These are phyloP conservation scores for Rhyacichthys aspro DNA, from an alignment of 2,797 vertebrate genomes.

Conservation along the genomic window DNA sequence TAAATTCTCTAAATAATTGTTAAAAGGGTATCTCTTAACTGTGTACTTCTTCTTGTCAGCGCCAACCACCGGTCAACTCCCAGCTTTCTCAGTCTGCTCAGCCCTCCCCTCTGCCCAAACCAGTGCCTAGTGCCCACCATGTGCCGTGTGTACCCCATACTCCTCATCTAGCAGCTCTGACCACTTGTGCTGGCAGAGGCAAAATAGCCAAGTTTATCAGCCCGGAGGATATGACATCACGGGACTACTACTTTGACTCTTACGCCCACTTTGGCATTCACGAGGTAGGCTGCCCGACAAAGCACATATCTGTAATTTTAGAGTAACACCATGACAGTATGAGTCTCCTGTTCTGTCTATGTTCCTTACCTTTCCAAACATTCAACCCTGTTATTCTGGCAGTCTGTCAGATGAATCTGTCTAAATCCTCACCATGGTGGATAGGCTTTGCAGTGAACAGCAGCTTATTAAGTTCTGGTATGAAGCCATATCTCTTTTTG, in stretches of 20 bases:
- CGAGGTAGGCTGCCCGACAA: constrained; percentile 82
- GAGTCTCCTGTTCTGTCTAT: constrained; percentile 16
- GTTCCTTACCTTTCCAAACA: constrained; percentile 12
- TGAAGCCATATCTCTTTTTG: constrained; percentile 12
- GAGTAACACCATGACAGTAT: constrained; percentile 25
- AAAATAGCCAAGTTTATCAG: constrained; percentile 93
- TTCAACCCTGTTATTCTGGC: constrained; percentile 18
- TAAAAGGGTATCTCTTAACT: no score
- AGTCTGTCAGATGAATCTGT: constrained; percentile 14
- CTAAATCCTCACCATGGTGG: constrained; percentile 6
- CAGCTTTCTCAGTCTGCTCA: constrained; percentile 85
- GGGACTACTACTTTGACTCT: constrained; percentile 98
- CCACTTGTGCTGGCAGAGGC: constrained; percentile 88
- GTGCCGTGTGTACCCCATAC: constrained; percentile 75
- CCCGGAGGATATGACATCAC: constrained; percentile 98
- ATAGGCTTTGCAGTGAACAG: constrained; percentile 8
- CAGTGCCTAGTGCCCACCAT: constrained; percentile 85
- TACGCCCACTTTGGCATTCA: constrained; percentile 99
- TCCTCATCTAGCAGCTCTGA: constrained; percentile 82
- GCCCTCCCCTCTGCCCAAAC: constrained; percentile 84
- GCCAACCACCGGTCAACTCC: constrained; percentile 73
- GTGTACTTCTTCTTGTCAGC: constrained; percentile 28
- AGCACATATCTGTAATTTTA: neutral
- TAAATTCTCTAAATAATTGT: no score
- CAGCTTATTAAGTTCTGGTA: constrained; percentile 12